Conservation (phyloP, 35 echinoderm and acorn worm genomes). For the Apostichopus japonicus region DNA sequence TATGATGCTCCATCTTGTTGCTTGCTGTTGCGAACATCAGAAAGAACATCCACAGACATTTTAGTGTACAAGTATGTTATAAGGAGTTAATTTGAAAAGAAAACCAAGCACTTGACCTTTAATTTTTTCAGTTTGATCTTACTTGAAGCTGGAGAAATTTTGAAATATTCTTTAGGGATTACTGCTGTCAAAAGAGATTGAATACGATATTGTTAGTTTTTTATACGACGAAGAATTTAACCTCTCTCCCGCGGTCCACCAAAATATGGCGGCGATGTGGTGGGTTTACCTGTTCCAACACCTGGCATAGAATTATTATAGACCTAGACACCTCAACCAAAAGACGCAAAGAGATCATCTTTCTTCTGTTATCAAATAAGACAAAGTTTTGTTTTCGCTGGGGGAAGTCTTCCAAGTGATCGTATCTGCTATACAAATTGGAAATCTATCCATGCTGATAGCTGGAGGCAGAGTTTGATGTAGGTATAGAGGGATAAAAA, state of each 20-base stretch:
- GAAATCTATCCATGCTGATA: conserved; percentile 16
- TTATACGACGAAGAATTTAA: conserved; percentile 8
- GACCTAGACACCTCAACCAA: conserved; percentile 1
- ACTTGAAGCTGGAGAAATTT: neutral
- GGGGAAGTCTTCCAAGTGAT: conserved; percentile 22
- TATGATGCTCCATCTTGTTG: too few relatives aligned
- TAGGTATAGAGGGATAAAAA: neutral
- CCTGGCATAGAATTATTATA: conserved; percentile 11
- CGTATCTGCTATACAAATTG: conserved; percentile 45
- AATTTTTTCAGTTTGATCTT: neutral
- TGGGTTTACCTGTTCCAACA: conserved; percentile 39
- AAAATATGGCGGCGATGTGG: conserved; percentile 30
- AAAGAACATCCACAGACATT: too few relatives aligned
- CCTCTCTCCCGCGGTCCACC: conserved; percentile 36
- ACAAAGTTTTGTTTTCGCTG: conserved; percentile 39
- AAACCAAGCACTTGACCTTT: neutral
- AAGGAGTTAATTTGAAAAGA: too few relatives aligned
- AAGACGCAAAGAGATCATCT: conserved; percentile 15
- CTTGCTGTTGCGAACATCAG: too few relatives aligned
- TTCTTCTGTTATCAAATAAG: conserved; percentile 47
- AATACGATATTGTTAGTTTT: conserved; percentile 38
- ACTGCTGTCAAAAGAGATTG: conserved; percentile 36
- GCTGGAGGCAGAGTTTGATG: neutral
- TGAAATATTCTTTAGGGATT: conserved; percentile 34
- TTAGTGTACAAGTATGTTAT: too few relatives aligned